Conservation (phyloP, 2,888 invertebrate genomes). For the Synergus umbraculus region DNA sequence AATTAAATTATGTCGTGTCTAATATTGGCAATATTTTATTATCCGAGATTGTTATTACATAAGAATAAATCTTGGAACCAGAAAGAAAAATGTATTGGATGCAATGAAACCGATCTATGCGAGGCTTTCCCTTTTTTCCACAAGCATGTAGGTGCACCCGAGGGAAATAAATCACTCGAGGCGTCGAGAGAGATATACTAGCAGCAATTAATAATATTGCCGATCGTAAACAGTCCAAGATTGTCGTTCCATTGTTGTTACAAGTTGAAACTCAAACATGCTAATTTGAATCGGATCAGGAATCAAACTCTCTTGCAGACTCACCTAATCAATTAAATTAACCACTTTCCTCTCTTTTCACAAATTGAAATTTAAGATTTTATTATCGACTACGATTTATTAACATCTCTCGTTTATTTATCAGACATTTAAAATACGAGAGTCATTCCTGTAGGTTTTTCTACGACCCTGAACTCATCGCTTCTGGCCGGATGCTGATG, state of each 20-base stretch:
- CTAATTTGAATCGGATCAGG: not conserved
- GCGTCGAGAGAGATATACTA: constrained; percentile 25
- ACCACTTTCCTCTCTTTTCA: too few species aligned
- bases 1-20: not conserved
- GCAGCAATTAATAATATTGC: constrained; percentile 24
- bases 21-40: not conserved
- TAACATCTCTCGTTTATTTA: not conserved
- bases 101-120: constrained; percentile 9
- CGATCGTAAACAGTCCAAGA: constrained; percentile 17
- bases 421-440: constrained; percentile 3
- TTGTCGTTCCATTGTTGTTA: not conserved
- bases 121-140: constrained; percentile 9
- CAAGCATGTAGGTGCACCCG: constrained; percentile 22
- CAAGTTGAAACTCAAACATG: not conserved
- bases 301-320: not conserved
- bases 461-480: constrained; percentile 35
- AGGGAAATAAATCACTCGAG: constrained; percentile 34
- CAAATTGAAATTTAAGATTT: too few species aligned
- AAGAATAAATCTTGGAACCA: constrained; percentile 9
- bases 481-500: constrained; percentile 56
- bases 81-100: not conserved
- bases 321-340: not conserved
- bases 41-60: not conserved
- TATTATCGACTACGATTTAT: not conserved
- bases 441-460: constrained; percentile 22